These are phyloP conservation scores for Pogonocherus hispidulus DNA, from an alignment of 2,888 invertebrate genomes.

Conservation along the genomic window DNA sequence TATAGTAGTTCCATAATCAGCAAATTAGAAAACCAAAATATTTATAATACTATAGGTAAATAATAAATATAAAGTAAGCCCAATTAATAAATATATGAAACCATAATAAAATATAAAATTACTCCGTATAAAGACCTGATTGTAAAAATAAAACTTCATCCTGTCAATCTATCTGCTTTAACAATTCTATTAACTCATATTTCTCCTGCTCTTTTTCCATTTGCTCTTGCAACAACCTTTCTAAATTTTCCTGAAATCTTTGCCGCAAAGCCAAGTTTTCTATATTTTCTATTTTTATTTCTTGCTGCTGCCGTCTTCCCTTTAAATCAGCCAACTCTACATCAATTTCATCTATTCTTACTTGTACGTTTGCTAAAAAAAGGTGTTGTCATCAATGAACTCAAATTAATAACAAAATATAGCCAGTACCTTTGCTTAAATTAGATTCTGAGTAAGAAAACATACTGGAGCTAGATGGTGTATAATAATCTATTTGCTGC, in stretches of 20 bases:
- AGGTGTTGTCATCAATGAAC: neutral
- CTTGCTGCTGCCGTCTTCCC: slow-evolving; percentile 82
- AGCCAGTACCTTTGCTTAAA: slow-evolving; percentile 55
- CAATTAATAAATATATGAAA: neutral
- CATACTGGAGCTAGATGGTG: slow-evolving; percentile 56
- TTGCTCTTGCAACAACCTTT: slow-evolving; percentile 84
- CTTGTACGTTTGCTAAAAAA: slow-evolving; percentile 61
- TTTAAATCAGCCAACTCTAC: slow-evolving; percentile 83
- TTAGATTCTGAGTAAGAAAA: slow-evolving; percentile 56
- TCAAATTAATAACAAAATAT: too few relatives aligned
- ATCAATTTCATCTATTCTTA: slow-evolving; percentile 80
- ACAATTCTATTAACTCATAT: slow-evolving; percentile 62
- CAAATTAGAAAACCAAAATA: too few relatives aligned
- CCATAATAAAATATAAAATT: neutral
- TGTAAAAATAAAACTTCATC: slow-evolving; percentile 21
- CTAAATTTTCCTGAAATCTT: slow-evolving; percentile 82
- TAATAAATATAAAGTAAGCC: neutral
- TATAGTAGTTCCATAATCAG: too few relatives aligned
- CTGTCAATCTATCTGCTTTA: slow-evolving; percentile 58
- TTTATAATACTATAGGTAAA: neutral
- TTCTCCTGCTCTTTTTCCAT: slow-evolving; percentile 82
- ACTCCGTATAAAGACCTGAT: slow-evolving; percentile 27
- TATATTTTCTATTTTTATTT: slow-evolving; percentile 86
- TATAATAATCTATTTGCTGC: slow-evolving; percentile 66
- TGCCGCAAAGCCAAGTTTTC: slow-evolving; percentile 87